These are phyloP conservation scores for Pongo pygmaeus DNA, from an alignment of 2,113 vertebrate genomes.

Conservation along the genomic window DNA sequence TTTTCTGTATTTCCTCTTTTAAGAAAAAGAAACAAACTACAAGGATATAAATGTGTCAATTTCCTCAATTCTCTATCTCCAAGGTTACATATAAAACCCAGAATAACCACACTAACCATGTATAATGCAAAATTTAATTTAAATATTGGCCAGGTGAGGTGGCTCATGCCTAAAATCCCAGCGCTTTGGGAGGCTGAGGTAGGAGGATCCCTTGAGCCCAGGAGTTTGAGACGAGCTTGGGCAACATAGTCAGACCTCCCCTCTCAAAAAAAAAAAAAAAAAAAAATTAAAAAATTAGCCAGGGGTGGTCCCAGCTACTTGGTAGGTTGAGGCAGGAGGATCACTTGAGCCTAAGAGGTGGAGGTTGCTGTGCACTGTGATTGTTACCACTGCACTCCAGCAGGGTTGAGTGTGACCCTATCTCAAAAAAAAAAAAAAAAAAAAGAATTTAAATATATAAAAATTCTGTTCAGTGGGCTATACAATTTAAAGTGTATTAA, in stretches of 20 bases:
- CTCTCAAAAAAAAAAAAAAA: not conserved
- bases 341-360: too few species aligned
- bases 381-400: too few species aligned
- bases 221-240: not conserved
- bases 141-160: not conserved
- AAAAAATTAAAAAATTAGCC: not conserved
- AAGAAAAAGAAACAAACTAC: slow-evolving; percentile 24
- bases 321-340: too few species aligned
- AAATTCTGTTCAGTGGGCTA: not conserved
- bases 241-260: not conserved
- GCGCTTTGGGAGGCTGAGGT: not conserved
- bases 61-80: slow-evolving; percentile 20
- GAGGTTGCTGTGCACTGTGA: too few species aligned
- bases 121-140: slow-evolving; percentile 9
- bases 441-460: not conserved
- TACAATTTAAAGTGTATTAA: not conserved
- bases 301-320: too few species aligned
- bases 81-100: slow-evolving; percentile 23
- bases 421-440: not conserved
- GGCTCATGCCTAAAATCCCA: not conserved
- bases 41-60: not conserved
- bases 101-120: not conserved
- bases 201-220: not conserved
- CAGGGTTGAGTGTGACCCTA: too few species aligned
- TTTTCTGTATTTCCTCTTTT: slow-evolving; percentile 32